These are phyloP conservation scores for Xestia rhomboidea DNA, from an alignment of 2,888 invertebrate species.

Conservation along the genomic window DNA sequence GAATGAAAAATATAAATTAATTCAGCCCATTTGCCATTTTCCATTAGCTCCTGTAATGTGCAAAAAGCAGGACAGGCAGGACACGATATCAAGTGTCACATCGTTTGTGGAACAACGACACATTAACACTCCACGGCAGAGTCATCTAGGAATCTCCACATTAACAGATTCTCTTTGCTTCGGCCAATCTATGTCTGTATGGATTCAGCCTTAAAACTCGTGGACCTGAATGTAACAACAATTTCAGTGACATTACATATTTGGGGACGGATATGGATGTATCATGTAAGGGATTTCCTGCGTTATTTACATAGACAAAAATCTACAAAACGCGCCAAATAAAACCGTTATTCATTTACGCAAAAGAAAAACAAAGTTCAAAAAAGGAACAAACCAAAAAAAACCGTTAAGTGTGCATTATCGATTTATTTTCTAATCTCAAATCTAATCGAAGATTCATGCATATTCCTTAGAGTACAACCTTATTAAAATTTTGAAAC, in stretches of 20 bases:
- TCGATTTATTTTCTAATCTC: constrained; percentile 55
- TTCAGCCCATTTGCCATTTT: too few species aligned
- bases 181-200: too few species aligned
- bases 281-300: neutral
- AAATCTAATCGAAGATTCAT: constrained; percentile 42
- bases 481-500: constrained; percentile 58
- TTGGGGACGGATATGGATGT: neutral
- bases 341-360: constrained; percentile 24
- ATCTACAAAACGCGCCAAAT: neutral
- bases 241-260: neutral
- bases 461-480: constrained; percentile 43
- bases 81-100: neutral
- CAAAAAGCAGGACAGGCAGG: too few species aligned
- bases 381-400: constrained; percentile 18
- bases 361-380: constrained; percentile 16
- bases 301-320: neutral
- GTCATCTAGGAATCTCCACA: neutral
- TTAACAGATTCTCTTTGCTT: neutral
- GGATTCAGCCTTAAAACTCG: neutral
- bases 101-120: neutral
- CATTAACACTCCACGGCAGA: neutral
- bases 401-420: constrained; percentile 33
- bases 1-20: too few species aligned
- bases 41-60: too few species aligned
- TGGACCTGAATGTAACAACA: neutral